Conservation (phyloP, 2,113 vertebrate species). For the Tricholaema leucomelas region DNA sequence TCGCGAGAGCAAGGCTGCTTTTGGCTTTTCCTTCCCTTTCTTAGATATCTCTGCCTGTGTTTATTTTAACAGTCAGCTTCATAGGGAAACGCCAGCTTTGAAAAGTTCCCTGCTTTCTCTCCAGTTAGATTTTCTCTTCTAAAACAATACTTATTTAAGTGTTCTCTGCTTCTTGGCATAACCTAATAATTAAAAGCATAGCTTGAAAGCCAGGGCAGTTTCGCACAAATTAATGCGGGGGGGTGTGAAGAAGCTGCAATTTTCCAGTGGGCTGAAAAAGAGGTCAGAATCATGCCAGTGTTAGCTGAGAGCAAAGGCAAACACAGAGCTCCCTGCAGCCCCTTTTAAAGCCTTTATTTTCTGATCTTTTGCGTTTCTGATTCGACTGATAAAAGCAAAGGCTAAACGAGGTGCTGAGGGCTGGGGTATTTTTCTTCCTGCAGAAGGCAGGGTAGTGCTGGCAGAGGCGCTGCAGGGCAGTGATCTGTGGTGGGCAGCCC, state of each 20-base stretch:
- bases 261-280: conserved; percentile 36
- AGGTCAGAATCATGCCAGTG: not conserved
- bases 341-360: not conserved
- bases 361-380: not conserved
- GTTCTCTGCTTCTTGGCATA: not conserved
- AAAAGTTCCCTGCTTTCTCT: conserved; percentile 4
- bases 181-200: conserved; percentile 36
- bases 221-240: conserved; percentile 8
- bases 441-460: not conserved
- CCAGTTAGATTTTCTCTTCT: not conserved
- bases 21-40: conserved; percentile 14
- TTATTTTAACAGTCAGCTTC: conserved; percentile 8
- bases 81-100: not conserved
- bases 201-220: conserved; percentile 10
- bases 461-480: not conserved
- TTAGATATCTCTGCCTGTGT: not conserved
- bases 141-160: not conserved
- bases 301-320: not conserved
- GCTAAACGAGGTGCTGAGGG: not conserved
- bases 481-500: not conserved
- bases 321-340: not conserved
- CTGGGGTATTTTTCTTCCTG: not conserved
- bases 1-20: not conserved
- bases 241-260: not conserved
- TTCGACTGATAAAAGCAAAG: not conserved